A percentile compares a stretch with the other conserved stretches of the same genome.
Conservation (phyloP, 2,113 vertebrate species). For the Rhinoptilus africanus region DNA sequence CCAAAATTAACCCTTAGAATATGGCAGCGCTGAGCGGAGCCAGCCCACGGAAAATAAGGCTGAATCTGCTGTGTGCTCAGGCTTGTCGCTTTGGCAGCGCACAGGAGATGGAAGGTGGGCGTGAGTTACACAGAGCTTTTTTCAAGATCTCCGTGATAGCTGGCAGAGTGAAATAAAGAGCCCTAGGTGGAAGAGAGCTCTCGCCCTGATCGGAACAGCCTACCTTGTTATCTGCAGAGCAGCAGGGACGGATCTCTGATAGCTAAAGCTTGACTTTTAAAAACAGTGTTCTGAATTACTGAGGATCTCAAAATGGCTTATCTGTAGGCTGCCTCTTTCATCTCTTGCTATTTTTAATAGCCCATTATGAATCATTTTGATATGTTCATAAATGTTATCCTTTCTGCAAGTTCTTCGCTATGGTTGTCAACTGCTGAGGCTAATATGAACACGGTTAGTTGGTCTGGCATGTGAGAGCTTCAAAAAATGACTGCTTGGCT, state of each 20-base stretch:
- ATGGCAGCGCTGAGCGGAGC: not conserved
- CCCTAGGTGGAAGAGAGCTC: not conserved
- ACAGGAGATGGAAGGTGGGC: not conserved
- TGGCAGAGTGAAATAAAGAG: slow-evolving; percentile 18
- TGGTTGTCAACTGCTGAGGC: slow-evolving; percentile 12
- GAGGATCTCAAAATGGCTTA: slow-evolving; percentile 18
- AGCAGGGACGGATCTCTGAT: not conserved
- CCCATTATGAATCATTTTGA: slow-evolving; percentile 41
- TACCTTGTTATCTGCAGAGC: slow-evolving; percentile 5
- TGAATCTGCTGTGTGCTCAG: not conserved
- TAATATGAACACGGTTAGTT: not conserved
- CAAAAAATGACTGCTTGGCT: not conserved
- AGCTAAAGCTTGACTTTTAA: slow-evolving; percentile 35
- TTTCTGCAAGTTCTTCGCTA: not conserved
- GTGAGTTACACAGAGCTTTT: not conserved
- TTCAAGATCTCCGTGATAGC: not conserved
- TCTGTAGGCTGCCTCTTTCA: slow-evolving; percentile 28
- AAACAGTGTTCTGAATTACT: slow-evolving; percentile 2
- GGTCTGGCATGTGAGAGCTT: not conserved
- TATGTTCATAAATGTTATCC: slow-evolving; percentile 56
- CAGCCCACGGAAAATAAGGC: not conserved
- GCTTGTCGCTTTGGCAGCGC: not conserved
- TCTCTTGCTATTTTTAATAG: slow-evolving; percentile 36
- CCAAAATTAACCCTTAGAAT: slow-evolving; percentile 46
- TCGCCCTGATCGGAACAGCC: not conserved